Percentiles rank a stretch among this genome's conserved stretches.
These are phyloP conservation scores for Myanophis thanlyinensis DNA, from an alignment of 2,113 vertebrate genomes.

Conservation along the genomic window DNA sequence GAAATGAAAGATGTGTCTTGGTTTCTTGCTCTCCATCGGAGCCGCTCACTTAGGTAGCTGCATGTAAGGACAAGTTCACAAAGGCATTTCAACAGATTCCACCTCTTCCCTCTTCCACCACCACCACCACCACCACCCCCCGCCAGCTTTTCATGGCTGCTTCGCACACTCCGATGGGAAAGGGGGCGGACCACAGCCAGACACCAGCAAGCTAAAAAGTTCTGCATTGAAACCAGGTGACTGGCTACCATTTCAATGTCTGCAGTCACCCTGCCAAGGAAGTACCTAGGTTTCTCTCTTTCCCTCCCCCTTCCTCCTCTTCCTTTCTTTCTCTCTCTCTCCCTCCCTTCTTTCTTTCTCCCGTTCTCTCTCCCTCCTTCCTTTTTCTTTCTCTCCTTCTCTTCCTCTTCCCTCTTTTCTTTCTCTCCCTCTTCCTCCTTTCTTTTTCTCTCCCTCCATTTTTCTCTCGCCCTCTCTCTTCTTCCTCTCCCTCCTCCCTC, in stretches of 20 bases:
- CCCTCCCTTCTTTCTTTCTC: no score
- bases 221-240: constrained; percentile 68
- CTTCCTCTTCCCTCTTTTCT: no score
- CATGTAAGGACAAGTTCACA: constrained; percentile 65
- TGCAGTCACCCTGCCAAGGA: constrained; percentile 42
- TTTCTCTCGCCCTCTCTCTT: no score
- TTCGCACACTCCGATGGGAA: constrained; percentile 51
- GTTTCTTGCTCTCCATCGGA: background rate
- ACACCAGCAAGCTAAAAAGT: constrained; percentile 44
- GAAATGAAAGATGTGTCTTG: background rate
- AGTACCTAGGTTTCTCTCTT: background rate
- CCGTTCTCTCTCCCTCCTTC: no score
- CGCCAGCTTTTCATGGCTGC: constrained; percentile 53
- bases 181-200: constrained; percentile 51
- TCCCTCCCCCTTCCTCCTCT: rapidly evolving
- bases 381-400: rapidly evolving
- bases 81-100: constrained; percentile 59
- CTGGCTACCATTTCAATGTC: constrained; percentile 35
- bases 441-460: rapidly evolving
- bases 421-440: no score
- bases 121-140: no score
- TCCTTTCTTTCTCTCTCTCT: rapidly evolving
- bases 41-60: constrained; percentile 53
- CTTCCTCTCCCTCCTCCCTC: no score
- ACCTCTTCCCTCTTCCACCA: background rate